Conservation (phyloP, 2,113 vertebrate species). For the Aptenodytes forsteri region DNA sequence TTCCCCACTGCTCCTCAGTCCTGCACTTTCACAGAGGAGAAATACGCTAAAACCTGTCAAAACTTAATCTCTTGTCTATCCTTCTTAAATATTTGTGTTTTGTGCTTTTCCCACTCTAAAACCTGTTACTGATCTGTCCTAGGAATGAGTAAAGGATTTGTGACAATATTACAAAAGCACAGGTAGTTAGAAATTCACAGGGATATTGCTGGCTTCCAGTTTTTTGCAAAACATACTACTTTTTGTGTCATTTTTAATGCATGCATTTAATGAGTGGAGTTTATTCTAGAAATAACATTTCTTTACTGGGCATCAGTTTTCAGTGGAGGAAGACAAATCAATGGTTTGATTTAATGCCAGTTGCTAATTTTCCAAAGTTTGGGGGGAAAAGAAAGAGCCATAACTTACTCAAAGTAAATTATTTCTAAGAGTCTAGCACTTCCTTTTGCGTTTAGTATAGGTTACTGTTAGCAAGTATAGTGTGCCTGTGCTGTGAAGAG, state of each 20-base stretch:
- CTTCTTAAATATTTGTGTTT: slow-evolving; percentile 34
- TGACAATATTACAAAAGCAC: slow-evolving; percentile 1
- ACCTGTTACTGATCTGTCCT: neutral
- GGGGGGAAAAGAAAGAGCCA: rapidly evolving
- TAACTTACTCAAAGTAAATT: neutral
- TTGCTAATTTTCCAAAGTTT: neutral
- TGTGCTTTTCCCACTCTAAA: slow-evolving; percentile 16
- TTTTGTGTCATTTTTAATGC: neutral
- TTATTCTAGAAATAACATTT: neutral
- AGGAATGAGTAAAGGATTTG: slow-evolving; percentile 20
- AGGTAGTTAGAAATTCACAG: neutral
- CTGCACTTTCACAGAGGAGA: slow-evolving; percentile 9
- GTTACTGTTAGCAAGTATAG: neutral
- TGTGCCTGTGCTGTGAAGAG: neutral
- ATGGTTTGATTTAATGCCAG: neutral
- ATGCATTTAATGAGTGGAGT: neutral
- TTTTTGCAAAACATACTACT: neutral
- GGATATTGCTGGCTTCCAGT: neutral
- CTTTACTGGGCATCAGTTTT: neutral
- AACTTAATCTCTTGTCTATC: slow-evolving; percentile 54
- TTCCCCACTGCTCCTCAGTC: neutral
- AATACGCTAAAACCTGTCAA: slow-evolving; percentile 16
- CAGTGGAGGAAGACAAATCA: neutral
- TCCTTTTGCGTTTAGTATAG: neutral
- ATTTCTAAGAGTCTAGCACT: neutral